Conservation (phyloP, 2,113 vertebrate species). For the Holacanthus passer region DNA sequence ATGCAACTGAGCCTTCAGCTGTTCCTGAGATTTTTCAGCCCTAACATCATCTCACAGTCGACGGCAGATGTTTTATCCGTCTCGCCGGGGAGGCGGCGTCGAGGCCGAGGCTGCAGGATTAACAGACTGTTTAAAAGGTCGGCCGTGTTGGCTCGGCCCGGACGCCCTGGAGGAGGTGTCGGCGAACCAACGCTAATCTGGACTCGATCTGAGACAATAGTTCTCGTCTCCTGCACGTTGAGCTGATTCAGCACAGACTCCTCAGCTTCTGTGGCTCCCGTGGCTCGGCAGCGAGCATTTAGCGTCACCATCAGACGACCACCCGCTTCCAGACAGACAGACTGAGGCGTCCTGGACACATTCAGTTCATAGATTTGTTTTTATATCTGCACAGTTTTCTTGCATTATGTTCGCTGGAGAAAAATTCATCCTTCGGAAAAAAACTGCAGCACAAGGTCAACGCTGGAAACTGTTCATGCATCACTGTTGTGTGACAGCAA, state of each 20-base stretch:
- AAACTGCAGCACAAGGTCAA: too few species aligned
- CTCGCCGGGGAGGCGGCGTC: neutral
- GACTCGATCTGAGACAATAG: conserved; percentile 18
- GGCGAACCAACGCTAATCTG: conserved; percentile 18
- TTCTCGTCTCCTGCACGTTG: neutral
- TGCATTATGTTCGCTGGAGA: neutral
- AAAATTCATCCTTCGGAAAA: too few species aligned
- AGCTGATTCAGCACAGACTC: conserved; percentile 8
- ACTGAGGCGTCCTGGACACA: too few species aligned
- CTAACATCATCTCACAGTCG: neutral
- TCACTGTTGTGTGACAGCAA: too few species aligned
- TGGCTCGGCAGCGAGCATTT: neutral
- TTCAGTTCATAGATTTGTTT: too few species aligned
- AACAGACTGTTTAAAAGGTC: conserved; percentile 7
- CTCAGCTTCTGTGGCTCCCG: neutral
- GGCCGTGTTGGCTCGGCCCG: conserved; percentile 1
- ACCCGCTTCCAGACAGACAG: too few species aligned
- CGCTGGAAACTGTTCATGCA: too few species aligned
- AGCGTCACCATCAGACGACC: neutral
- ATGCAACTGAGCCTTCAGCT: neutral
- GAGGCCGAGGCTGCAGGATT: neutral
- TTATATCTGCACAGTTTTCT: neutral
- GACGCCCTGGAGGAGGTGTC: neutral
- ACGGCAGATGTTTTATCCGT: neutral
- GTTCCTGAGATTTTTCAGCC: neutral